Base-by-base conservation (phyloP, 2,888 invertebrate species). In the Xestia xanthographa region DNA sequence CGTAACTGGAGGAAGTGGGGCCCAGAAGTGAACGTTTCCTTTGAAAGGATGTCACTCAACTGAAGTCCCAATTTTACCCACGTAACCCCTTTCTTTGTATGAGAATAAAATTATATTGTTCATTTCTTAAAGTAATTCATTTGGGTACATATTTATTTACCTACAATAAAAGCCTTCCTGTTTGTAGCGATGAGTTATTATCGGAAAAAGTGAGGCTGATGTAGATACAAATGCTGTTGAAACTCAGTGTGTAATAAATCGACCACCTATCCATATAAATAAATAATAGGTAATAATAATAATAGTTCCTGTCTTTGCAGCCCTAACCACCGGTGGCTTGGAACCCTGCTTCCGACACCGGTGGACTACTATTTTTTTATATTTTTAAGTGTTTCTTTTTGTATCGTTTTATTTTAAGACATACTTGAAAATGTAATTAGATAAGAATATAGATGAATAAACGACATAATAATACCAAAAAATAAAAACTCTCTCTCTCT, bases 11-110 rank as follows among this genome's bases (percentile, higher is more conserved):
- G 26, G 65, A 67, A 60, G 41, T 26, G 34, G 34, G 14, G 5
- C 38, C 62, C 9, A 48, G 48, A 56, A 68, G 43, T 53, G 5
- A 56, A 48, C 56, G 34, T 75, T 73, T 38, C 50, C 67, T 84
- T 69, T 72, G 34, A 41, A 66, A 45, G 34, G 60, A 26, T 48
- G 38, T 80, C 66, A 48, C 72, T 65, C 71, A 60, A 48, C 1
- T 48, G 48, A 56, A 45, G 26, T 45, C 4, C 9, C 22, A 41
- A 69, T 69, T 60, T 77, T 48, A 53, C 14, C 0, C 43, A 29
- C 14, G 0, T n/a, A 45, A 22, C 38, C n/a, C 38, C 29, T 77
- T 63, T 79, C 11, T 29, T 12, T 45, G 0, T 58, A 1, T n/a
- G 12, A 14, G 29, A 48, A n/a, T n/a, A n/a, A n/a, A n/a, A 50